Evolutionary conservation across 2,888 invertebrate species (phyloP).

Genomic region (Lordiphosa fenestrarum): DNA sequence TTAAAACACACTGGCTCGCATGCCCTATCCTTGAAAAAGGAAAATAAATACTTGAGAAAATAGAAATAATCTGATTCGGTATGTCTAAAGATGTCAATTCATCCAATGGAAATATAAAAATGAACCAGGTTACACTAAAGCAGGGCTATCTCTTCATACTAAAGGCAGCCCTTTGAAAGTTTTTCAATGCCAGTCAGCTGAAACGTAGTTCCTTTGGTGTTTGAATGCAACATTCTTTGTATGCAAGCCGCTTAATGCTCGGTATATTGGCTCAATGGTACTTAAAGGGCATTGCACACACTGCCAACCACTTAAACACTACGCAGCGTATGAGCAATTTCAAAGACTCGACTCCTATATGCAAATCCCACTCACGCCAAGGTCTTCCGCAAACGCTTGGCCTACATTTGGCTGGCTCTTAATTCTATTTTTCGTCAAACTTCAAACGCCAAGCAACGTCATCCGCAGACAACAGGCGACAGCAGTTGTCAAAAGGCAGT

Average conservation of each 20-base stretch:
- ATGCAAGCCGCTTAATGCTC: constrained; percentile 28
- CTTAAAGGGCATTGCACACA: constrained; percentile 58
- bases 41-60: too few relatives aligned
- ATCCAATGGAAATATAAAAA: too few relatives aligned
- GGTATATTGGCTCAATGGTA: constrained; percentile 62
- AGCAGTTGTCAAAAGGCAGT: constrained; percentile 7
- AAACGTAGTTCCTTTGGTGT: too few relatives aligned
- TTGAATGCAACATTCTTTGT: background rate
- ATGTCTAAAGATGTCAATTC: too few relatives aligned
- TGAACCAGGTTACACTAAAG: too few relatives aligned
- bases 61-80: too few relatives aligned
- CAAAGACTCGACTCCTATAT: constrained; percentile 29
- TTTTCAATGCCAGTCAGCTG: too few relatives aligned
- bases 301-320: constrained; percentile 25
- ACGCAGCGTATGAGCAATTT: constrained; percentile 61
- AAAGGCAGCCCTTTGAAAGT: too few relatives aligned
- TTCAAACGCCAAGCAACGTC: constrained; percentile 38
- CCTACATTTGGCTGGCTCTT: constrained; percentile 57
- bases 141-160: too few relatives aligned
- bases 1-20: too few relatives aligned
- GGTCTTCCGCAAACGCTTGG: constrained; percentile 37
- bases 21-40: too few relatives aligned
- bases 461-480: constrained; percentile 26
- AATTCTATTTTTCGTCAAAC: constrained; percentile 70
- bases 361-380: constrained; percentile 22